Evolutionary conservation across 2,888 invertebrate species (phyloP), one percentile per base, ranked within the genome.

Genomic region (Drosophila nigritarsus): DNA sequence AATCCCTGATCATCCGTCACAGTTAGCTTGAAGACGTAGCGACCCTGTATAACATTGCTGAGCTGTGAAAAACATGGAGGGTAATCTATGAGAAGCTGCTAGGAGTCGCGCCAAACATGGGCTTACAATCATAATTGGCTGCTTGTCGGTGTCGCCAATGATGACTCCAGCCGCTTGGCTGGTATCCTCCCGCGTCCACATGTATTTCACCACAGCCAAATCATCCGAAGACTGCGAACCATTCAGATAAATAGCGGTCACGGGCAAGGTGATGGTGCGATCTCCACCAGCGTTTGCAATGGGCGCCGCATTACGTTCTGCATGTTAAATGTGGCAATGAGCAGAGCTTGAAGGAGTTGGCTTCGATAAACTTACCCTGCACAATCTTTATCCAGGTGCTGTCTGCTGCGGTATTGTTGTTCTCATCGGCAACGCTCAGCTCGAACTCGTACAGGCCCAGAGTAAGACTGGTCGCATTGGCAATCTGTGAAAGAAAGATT

Each of bases 1-100:
- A 97, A 94, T 0, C 98, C 98, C 92, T 98, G 98, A 80, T 97
- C 97, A 92, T 99, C 99, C 48, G 95, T 96, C 1, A 99, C 98
- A n/a, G 96, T 96, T 66, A 99, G 93, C 88, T 96, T 96, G 91
- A 98, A 98, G 3, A 97, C 95, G 91, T 98, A 99, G 77, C 96
- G 95, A 0, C 98, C 99, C 4, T 96, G 95, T 55, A 97, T 96
- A 62, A 98, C 94, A 92, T 97, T 96, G n/a, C 97, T 95, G 38
- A 97, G 92, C 96, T 96, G 90, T 1, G 9, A 49, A 30, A 2
- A 3, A 9, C 4, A 20, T 8, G 8, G 6, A 5, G 2, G 3
- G 9, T 11, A 13, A 42, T 29, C 6, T 29, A 53, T 48, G 9
- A 42, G 3, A n/a, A 48, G 20, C 32, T 18, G 32, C 38, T 32